Base-by-base conservation (phyloP, 2,797 vertebrate species). In the Scleropages formosus region DNA sequence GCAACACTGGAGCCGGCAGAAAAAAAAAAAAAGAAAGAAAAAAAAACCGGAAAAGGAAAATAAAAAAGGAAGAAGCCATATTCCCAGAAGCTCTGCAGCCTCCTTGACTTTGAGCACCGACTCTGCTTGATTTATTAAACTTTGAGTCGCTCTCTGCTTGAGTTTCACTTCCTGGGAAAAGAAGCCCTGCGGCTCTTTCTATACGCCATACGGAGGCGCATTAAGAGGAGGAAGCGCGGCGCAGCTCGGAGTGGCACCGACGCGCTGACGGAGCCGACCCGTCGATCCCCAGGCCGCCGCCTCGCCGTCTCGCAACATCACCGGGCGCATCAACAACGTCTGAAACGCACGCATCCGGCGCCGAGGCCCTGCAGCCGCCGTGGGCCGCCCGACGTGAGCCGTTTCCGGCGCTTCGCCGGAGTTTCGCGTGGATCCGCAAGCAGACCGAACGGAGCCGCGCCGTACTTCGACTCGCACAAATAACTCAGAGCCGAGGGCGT, bases 401-500 rank as follows among this genome's bases (percentile, higher is more conserved):
- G 66, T 71, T 81, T 84, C 76, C 26, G 59, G 8, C 73, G 70
- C 78, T 75, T 80, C 16, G 79, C 83, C 46, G 67, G 65, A 58
- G 69, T 81, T 84, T 82, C 79, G 85, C 83, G 84, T 80, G 24
- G 79, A 7, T 64, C 58, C 69, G 76, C 78, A 81, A 83, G 81
- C 77, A 84, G 85, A 81, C 75, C 80, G 71, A 79, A 80, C 81
- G 80, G 85, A 88, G 86, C 84, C 83, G 79, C 76, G 86, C 87
- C 90, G 84, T 87, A 12, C 78, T 85, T 85, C 84, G 80, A 87
- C 85, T 91, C 80, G 81, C 87, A 83, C 84, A 86, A 81, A 88
- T 91, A 89, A 85, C 85, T 89, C 84, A 85, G 83, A 85, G 88
- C 85, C 83, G 80, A 83, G 78, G 90, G 87, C 89, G 90, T 89